Evolutionary conservation across 2,797 vertebrate species (phyloP), one percentile per base, ranked within the genome.

Genomic region (Amazona ochrocephala): DNA sequence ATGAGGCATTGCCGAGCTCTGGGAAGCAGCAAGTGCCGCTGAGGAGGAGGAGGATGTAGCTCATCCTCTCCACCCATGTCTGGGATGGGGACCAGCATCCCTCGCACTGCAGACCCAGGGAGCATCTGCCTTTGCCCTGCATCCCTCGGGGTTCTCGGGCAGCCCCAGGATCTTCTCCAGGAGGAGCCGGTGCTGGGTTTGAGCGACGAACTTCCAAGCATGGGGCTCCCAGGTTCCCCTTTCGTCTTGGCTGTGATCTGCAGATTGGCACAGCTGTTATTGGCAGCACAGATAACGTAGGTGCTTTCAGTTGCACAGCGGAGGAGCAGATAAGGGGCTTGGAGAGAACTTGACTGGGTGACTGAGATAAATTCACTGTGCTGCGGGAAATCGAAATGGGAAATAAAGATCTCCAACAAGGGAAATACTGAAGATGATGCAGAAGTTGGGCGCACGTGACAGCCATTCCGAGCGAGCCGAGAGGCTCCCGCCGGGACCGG

Each of bases 361-460:
- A 97, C 97, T 88, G 92, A 98, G 97, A 98, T 98, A 98, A 98
- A 98, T 98, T 94, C 93, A 95, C 93, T 91, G 92, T 93, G 95
- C 94, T 90, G 82, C 97, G 97, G 97, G 97, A 98, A 98, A 98
- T 98, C 92, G 96, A 98, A 98, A 97, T 97, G 97, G 92, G 97
- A 97, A 98, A 97, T 98, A 96, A 96, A 97, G 94, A 97, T 97
- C 73, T 96, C 90, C 96, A 97, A 90, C 91, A 87, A 73, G 88
- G 97, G 97, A 98, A 98, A 98, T 98, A 98, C 98, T 98, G 97
- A 97, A 97, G 94, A 95, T 98, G 97, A 95, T 92, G 84, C 90
- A 96, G 95, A 77, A 96, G 95, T 80, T 93, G 78, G 85, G 93
- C 0, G 42, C 1, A 26, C 19, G 39, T 51, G 88, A 66, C 75